Evolutionary conservation across 2,113 vertebrate species (phyloP), one percentile per base, ranked within the genome.

Genomic region (Hippocampus guttulatus): DNA sequence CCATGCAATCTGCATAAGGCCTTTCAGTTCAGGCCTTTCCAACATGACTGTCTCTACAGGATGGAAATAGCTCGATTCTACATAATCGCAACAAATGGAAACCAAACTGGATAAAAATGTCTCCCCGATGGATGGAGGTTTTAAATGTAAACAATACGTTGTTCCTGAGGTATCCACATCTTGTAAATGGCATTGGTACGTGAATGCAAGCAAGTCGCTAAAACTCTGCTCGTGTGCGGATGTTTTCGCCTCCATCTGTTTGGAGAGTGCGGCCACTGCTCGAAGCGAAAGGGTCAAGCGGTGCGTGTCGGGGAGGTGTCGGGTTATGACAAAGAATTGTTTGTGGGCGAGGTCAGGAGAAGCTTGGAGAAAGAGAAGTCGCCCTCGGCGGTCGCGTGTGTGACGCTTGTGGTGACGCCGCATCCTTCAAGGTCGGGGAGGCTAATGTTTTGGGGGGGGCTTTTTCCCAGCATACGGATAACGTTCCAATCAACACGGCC

Each of bases 241-340:
- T 45, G 43, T 2, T 5, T 51, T 51, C 1, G 47, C 16, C 20
- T 84, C 81, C 87, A 84, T 85, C 80, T 86, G 81, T 79, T 75
- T 81, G 76, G 60, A 74, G 75, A 81, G 78, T 82, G 74, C 76
- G 80, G 76, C 54, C 75, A 68, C 66, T 20, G 81, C 88, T 82
- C 20, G 40, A 79, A 84, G 84, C 70, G 57, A 33, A 80, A 84
- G 73, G 87, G 90, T 91, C 87, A 91, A 85, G 43, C 64, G 80
- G 78, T 81, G 84, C 85, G 77, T 86, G 80, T 75, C 80, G 8
- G 62, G 71, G 76, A 87, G 79, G 82, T 85, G 84, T 86, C 80
- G 69, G 82, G 71, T 84, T 81, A 77, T 88, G 88, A 86, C 78
- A 71, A 79, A 85, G 81, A 73, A 47, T 58, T 49, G 68, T 79